Evolutionary conservation across 2,113 vertebrate species (phyloP).

Genomic region (Tachysurus fulvidraco): DNA sequence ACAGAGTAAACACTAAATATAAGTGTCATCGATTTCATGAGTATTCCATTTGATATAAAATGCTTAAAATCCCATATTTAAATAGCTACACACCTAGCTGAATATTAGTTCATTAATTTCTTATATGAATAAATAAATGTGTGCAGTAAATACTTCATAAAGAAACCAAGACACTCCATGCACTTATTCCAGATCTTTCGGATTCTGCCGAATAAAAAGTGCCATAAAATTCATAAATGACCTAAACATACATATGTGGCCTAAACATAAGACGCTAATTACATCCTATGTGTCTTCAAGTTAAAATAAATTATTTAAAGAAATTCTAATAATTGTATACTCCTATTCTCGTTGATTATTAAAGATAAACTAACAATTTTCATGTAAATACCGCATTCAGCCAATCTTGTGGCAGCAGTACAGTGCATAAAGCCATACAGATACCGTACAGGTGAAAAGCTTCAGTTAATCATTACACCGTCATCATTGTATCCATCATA

Average conservation of each 20-base stretch:
- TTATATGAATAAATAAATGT: slow-evolving; percentile 49
- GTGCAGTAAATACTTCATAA: slow-evolving; percentile 1
- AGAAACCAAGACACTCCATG: slow-evolving; percentile 37
- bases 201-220: too few species aligned
- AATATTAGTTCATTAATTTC: slow-evolving; percentile 49
- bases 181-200: neutral
- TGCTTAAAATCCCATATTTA: neutral
- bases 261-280: neutral
- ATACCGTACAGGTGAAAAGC: neutral
- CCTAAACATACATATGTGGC: neutral
- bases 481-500: too few species aligned
- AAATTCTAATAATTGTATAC: too few species aligned
- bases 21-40: neutral
- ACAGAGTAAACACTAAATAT: neutral
- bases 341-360: neutral
- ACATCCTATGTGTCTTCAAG: neutral
- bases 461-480: too few species aligned
- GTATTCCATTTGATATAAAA: slow-evolving; percentile 24
- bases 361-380: too few species aligned
- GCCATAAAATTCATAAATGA: too few species aligned
- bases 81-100: slow-evolving; percentile 37
- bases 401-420: too few species aligned
- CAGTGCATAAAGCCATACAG: too few species aligned
- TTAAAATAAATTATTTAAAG: neutral
- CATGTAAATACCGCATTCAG: too few species aligned